These are phyloP conservation scores for Anarrhichthys ocellatus DNA, from an alignment of 2,113 vertebrate species.

Conservation along the genomic window DNA sequence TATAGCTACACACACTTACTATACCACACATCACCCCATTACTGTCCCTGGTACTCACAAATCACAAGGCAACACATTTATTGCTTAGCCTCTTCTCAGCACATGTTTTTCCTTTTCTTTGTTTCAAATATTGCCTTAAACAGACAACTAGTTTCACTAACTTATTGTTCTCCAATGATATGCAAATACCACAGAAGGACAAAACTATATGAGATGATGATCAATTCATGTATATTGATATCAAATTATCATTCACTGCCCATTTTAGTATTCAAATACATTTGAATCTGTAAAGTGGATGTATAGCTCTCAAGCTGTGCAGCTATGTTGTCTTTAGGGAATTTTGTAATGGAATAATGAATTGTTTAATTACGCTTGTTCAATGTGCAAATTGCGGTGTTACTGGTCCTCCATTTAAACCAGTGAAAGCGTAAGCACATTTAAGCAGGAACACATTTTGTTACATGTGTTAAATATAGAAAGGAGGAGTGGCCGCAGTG, in stretches of 20 bases:
- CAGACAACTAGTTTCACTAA: neutral
- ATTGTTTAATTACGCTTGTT: constrained; percentile 17
- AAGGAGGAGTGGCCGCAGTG: constrained; percentile 66
- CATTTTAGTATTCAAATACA: neutral
- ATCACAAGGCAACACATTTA: constrained; percentile 40
- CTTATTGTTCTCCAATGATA: neutral
- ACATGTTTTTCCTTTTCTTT: neutral
- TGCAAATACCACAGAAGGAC: neutral
- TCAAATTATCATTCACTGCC: neutral
- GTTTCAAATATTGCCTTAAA: constrained; percentile 2
- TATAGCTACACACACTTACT: constrained; percentile 1
- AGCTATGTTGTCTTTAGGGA: neutral
- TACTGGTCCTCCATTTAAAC: neutral
- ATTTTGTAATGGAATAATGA: neutral
- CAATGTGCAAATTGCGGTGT: neutral
- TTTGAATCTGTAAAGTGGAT: neutral
- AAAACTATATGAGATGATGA: neutral
- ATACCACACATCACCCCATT: neutral
- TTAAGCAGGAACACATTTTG: constrained; percentile 31
- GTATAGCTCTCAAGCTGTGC: neutral
- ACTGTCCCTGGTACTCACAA: constrained; percentile 28
- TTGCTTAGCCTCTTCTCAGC: neutral
- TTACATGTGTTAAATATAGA: constrained; percentile 71
- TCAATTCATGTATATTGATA: neutral
- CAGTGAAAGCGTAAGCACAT: constrained; percentile 29